Evolutionary conservation across 1,140 invertebrate species (phyloP).

Genomic region (Aethina tumida): DNA sequence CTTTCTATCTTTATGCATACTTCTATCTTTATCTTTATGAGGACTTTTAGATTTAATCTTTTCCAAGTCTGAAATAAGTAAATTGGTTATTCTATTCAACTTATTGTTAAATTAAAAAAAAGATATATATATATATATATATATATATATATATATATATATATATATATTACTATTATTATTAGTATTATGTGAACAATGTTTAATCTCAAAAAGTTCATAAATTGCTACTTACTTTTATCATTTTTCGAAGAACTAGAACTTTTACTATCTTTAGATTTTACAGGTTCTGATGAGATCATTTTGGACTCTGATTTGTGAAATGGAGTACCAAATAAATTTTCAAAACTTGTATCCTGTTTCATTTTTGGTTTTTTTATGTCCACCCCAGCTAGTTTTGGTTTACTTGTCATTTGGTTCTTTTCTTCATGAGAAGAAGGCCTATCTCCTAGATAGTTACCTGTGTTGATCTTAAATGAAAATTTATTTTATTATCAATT

Average conservation of each 20-base stretch:
- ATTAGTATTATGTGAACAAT: no score
- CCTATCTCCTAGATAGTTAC: background rate
- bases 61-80: conserved; percentile 38
- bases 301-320: no score
- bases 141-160: no score
- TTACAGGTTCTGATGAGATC: no score
- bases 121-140: conserved; percentile 1
- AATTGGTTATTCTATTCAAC: background rate
- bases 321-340: conserved; percentile 71
- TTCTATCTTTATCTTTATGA: conserved; percentile 40
- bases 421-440: conserved; percentile 22
- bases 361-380: conserved; percentile 56
- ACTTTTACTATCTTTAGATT: no score
- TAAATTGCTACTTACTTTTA: no score
- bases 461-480: no score
- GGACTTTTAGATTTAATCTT: conserved; percentile 48
- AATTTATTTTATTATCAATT: background rate
- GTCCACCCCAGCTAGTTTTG: conserved; percentile 50
- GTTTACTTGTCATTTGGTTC: conserved; percentile 52
- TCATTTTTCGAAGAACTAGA: no score
- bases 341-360: conserved; percentile 53
- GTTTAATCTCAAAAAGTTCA: no score
- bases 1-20: conserved; percentile 38
- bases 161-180: no score
- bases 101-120: conserved; percentile 7